Percentiles rank a stretch among this genome's conserved stretches.
Conservation (phyloP, 1,140 invertebrate species). For the Cotesia typhae region DNA sequence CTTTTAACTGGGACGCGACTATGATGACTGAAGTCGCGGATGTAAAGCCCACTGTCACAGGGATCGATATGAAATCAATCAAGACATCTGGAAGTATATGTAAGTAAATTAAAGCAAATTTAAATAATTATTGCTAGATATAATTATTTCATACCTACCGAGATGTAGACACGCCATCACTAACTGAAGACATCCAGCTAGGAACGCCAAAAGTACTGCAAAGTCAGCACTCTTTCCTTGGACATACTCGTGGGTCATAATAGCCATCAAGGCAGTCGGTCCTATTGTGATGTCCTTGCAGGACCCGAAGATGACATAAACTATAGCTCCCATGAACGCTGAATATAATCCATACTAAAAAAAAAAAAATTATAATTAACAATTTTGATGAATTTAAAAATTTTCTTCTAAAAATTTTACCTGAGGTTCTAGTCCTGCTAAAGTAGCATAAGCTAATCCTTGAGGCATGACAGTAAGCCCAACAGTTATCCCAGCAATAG, state of each 20-base stretch:
- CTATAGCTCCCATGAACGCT: conserved; percentile 89
- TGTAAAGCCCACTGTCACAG: conserved; percentile 93
- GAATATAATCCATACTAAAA: conserved; percentile 90
- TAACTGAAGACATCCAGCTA: conserved; percentile 83
- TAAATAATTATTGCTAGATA: conserved; percentile 2
- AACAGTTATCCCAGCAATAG: conserved; percentile 85
- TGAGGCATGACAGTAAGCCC: conserved; percentile 90
- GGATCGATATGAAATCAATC: conserved; percentile 93
- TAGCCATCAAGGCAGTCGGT: conserved; percentile 83
- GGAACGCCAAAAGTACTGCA: conserved; percentile 84
- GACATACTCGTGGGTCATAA: conserved; percentile 83
- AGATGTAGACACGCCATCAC: conserved; percentile 85
- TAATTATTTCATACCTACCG: conserved; percentile 62
- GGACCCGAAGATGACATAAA: conserved; percentile 90
- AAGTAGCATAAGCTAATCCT: conserved; percentile 84
- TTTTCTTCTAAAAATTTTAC: conserved; percentile 59
- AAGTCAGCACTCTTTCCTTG: conserved; percentile 76
- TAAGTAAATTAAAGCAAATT: not conserved
- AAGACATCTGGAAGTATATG: conserved; percentile 78
- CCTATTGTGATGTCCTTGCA: conserved; percentile 92
- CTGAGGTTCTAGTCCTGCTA: conserved; percentile 84
- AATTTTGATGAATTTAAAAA: not conserved
- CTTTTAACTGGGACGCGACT: conserved; percentile 86
- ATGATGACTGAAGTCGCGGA: conserved; percentile 94
- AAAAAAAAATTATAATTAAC: conserved; percentile 42